These are phyloP conservation scores for Hylia prasina DNA, from an alignment of 2,113 vertebrate genomes.

Conservation along the genomic window DNA sequence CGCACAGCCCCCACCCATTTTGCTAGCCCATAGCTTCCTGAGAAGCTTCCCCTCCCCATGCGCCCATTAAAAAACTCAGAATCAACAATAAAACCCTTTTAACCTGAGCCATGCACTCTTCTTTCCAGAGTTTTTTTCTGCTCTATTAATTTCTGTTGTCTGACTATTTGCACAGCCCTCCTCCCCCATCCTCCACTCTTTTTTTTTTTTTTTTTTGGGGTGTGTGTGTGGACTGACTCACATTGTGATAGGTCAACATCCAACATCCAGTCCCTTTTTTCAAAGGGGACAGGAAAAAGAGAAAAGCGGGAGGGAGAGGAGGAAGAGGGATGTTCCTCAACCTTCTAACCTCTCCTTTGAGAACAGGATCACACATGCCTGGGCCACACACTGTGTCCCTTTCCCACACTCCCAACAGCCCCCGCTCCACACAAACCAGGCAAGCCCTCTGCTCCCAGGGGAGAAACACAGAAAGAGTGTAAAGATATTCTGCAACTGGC, in stretches of 20 bases:
- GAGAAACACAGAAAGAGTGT: neutral
- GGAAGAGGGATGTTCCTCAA: neutral
- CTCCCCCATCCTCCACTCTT: neutral
- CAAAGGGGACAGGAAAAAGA: neutral
- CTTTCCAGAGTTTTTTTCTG: constrained; percentile 38
- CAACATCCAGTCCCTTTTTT: constrained; percentile 28
- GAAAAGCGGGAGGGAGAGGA: neutral
- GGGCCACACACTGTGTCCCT: neutral
- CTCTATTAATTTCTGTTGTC: constrained; percentile 55
- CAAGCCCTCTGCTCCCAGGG: neutral
- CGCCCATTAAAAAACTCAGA: neutral
- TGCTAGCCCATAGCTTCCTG: neutral
- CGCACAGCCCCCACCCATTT: neutral
- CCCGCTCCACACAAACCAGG: neutral
- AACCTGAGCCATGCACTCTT: neutral
- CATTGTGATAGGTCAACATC: constrained; percentile 34
- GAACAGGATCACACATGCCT: neutral
- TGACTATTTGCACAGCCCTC: neutral
- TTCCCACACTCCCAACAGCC: neutral
- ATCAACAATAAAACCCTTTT: constrained; percentile 25
- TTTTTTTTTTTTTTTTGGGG: neutral
- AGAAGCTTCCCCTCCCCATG: neutral
- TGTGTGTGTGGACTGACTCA: constrained; percentile 23
- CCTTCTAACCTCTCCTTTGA: neutral
- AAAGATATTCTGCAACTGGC: neutral